Percentiles rank a stretch among this genome's conserved stretches.
phyloP scores from a whole-genome alignment of 2,797 vertebrate genomes.

The Sebastes kiyomatsui region DNA sequence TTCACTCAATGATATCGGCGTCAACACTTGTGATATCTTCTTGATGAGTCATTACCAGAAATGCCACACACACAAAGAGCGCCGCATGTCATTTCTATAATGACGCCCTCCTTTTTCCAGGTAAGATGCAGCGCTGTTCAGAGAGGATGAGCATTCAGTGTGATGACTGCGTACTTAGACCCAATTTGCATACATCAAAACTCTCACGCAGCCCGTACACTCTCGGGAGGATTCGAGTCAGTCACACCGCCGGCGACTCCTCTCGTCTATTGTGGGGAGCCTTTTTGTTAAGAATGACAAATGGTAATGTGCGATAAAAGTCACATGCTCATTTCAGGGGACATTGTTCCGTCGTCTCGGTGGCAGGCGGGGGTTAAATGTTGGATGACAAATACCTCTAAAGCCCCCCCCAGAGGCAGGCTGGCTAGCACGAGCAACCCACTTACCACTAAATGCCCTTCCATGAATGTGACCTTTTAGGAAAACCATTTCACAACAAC shows the following conservation, averaged over 20 bases:
- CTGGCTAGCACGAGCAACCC: neutral
- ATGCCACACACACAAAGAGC: conserved; percentile 15
- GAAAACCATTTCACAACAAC: conserved; percentile 46
- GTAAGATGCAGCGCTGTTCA: conserved; percentile 17
- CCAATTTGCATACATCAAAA: conserved; percentile 39
- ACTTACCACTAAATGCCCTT: conserved; percentile 31
- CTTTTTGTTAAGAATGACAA: conserved; percentile 32
- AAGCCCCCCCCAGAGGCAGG: conserved; percentile 10
- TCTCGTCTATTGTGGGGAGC: neutral
- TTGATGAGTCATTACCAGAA: conserved; percentile 41
- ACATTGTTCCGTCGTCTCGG: conserved; percentile 4
- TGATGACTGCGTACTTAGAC: conserved; percentile 10
- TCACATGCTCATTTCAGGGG: conserved; percentile 5
- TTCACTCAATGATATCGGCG: conserved; percentile 16
- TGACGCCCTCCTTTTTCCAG: conserved; percentile 30
- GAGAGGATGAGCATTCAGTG: neutral
- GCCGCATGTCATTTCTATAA: conserved; percentile 9
- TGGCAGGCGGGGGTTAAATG: conserved; percentile 33
- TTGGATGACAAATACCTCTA: conserved; percentile 23
- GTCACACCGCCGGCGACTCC: neutral
- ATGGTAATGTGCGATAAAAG: conserved; percentile 29
- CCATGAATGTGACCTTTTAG: conserved; percentile 52
- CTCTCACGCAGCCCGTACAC: neutral
- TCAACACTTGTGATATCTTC: conserved; percentile 29
- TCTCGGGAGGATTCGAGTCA: conserved; percentile 23